phyloP scores from a whole-genome alignment of 2,888 invertebrate genomes.

The Escarpia spicata region DNA sequence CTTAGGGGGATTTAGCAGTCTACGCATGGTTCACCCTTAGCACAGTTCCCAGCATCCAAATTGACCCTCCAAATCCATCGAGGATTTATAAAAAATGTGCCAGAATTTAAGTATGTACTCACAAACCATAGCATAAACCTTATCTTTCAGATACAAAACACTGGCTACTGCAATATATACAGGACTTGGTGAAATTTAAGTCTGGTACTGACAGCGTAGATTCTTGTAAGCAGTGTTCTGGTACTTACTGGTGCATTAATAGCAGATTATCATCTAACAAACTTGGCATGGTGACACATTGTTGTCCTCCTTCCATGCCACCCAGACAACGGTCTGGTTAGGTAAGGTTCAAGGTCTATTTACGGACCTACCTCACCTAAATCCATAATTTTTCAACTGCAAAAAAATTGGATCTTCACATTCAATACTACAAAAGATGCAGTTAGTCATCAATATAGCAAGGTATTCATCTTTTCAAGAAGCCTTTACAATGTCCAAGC shows the following conservation, averaged over 20 bases:
- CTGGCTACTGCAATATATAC: too few species aligned
- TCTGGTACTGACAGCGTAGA: too few species aligned
- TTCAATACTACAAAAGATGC: not conserved
- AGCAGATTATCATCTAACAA: not conserved
- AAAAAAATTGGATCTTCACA: not conserved
- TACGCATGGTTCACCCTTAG: too few species aligned
- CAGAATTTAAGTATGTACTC: too few species aligned
- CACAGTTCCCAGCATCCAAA: too few species aligned
- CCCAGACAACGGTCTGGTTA: not conserved
- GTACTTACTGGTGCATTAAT: too few species aligned
- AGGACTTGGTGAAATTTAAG: too few species aligned
- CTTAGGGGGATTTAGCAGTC: not conserved
- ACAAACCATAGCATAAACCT: too few species aligned
- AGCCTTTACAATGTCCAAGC: not conserved
- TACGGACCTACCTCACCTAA: not conserved
- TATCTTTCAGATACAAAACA: too few species aligned
- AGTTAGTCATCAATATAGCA: not conserved
- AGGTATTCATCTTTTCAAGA: not conserved
- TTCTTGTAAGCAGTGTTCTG: too few species aligned
- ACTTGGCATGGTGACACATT: not conserved
- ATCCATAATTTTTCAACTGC: not conserved
- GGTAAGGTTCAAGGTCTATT: not conserved
- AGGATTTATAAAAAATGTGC: too few species aligned
- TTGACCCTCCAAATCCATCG: too few species aligned
- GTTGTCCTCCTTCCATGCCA: not conserved